These are phyloP conservation scores for Hydra vulgaris DNA, from an alignment of 30 jellyfish, hydroid and myxozoan genomes.

Conservation along the genomic window DNA sequence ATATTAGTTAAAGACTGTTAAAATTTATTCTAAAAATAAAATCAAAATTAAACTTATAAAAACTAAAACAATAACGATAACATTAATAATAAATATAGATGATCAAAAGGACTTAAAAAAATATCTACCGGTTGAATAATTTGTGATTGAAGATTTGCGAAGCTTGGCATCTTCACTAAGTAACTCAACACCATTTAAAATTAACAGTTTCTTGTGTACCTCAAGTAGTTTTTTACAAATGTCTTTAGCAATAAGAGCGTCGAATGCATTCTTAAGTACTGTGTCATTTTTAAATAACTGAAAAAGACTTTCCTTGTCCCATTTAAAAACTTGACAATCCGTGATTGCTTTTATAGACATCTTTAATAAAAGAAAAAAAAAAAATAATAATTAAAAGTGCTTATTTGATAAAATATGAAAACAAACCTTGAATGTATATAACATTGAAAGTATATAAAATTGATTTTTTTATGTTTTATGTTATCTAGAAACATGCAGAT, in stretches of 20 bases:
- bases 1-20: too few relatives aligned
- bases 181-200: background rate
- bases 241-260: slow-evolving; percentile 61
- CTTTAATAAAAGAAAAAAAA: background rate
- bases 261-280: slow-evolving; percentile 50
- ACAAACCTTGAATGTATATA: too few relatives aligned
- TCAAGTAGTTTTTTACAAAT: slow-evolving; percentile 41
- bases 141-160: background rate
- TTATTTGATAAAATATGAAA: background rate
- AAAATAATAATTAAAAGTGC: too few relatives aligned
- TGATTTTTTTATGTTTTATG: too few relatives aligned
- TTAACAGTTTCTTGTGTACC: background rate
- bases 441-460: too few relatives aligned
- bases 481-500: too few relatives aligned
- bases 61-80: too few relatives aligned
- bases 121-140: slow-evolving; percentile 13
- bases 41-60: too few relatives aligned
- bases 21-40: too few relatives aligned
- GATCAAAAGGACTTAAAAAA: too few relatives aligned
- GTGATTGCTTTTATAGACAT: slow-evolving; percentile 12
- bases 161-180: background rate
- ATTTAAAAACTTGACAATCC: background rate
- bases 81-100: too few relatives aligned
- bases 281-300: slow-evolving; percentile 7
- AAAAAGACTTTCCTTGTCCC: slow-evolving; percentile 15